A percentile compares a stretch with the other conserved stretches of the same genome.
Conservation (phyloP, 2,113 vertebrate species). For the Peromyscus maniculatus region DNA sequence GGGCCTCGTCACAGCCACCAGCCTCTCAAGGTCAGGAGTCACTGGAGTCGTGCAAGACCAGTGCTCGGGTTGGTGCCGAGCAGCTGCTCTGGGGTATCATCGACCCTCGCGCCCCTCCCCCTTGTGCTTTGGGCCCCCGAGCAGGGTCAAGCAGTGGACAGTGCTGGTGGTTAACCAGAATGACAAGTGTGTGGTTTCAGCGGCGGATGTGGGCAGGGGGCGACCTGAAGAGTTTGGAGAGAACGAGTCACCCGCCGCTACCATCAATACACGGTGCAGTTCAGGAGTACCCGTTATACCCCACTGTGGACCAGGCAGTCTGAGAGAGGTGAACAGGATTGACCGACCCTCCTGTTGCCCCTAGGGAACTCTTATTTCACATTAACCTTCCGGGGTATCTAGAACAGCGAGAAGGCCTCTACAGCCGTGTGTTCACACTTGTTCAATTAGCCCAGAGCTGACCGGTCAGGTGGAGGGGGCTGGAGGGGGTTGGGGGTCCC, state of each 20-base stretch:
- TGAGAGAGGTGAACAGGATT: not conserved
- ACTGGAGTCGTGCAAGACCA: not conserved
- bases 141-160: not conserved
- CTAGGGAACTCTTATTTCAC: slow-evolving; percentile 3
- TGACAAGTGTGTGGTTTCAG: not conserved
- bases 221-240: slow-evolving; percentile 20
- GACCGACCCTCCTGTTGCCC: not conserved
- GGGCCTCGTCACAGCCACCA: not conserved
- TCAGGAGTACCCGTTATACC: slow-evolving; percentile 12
- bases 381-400: not conserved
- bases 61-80: slow-evolving; percentile 27
- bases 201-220: not conserved
- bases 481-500: not conserved
- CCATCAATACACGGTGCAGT: slow-evolving; percentile 6
- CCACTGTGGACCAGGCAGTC: not conserved
- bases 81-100: not conserved
- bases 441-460: slow-evolving; percentile 2
- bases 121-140: slow-evolving; percentile 12
- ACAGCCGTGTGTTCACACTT: not conserved
- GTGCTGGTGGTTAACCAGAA: not conserved
- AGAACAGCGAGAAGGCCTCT: not conserved
- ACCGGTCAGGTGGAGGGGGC: not conserved
- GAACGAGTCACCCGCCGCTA: slow-evolving; percentile 37
- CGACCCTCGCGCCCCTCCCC: not conserved
- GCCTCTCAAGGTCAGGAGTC: slow-evolving; percentile 81